These are phyloP conservation scores for Arvicanthis niloticus DNA, from an alignment of 2,113 vertebrate genomes.

Conservation along the genomic window DNA sequence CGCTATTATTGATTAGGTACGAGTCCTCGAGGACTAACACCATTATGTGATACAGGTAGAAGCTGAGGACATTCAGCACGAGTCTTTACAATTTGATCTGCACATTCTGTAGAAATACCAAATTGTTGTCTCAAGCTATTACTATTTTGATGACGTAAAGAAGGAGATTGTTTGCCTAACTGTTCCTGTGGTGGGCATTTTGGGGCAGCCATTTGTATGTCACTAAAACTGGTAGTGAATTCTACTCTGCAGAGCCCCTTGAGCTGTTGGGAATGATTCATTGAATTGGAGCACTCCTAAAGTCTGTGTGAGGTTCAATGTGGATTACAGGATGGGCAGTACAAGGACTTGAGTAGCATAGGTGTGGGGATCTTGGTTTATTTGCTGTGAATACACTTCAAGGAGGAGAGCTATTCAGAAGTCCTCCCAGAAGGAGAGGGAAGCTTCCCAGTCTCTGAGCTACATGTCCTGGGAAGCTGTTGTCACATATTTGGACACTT, in stretches of 20 bases:
- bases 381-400: not conserved
- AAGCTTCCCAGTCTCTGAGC: not conserved
- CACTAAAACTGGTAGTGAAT: not conserved
- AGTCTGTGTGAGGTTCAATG: not conserved
- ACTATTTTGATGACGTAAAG: too few species aligned
- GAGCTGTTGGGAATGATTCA: not conserved
- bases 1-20: too few species aligned
- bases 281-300: not conserved
- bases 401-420: not conserved
- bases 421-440: not conserved
- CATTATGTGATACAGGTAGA: too few species aligned
- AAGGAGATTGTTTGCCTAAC: too few species aligned
- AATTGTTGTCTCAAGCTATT: too few species aligned
- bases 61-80: too few species aligned
- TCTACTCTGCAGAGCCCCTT: not conserved
- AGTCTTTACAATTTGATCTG: too few species aligned
- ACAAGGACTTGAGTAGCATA: not conserved
- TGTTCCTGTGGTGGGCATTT: not conserved
- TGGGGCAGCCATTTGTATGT: not conserved
- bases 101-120: too few species aligned
- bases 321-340: not conserved
- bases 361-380: not conserved
- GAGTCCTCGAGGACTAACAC: too few species aligned
- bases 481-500: not conserved
- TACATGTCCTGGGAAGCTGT: not conserved